Conservation (phyloP, 2,113 vertebrate genomes). For the Corythoichthys haematopterus region DNA sequence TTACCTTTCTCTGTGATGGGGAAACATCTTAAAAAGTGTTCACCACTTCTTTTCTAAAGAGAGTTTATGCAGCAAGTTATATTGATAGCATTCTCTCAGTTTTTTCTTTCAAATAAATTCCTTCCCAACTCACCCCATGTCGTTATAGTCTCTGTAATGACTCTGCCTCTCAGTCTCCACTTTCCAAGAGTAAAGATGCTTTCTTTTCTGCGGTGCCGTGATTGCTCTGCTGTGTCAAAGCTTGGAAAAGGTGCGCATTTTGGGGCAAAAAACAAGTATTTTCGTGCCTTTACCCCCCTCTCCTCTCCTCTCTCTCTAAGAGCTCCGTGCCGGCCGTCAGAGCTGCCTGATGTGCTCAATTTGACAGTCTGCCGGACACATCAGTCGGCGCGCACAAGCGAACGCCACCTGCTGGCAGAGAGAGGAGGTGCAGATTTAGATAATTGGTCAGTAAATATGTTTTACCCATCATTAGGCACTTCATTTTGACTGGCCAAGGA, state of each 20-base stretch:
- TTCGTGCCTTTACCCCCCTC: neutral
- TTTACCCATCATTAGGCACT: no score
- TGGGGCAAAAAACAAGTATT: no score
- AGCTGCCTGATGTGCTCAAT: neutral
- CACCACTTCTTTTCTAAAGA: slow-evolving; percentile 55
- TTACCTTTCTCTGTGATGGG: slow-evolving; percentile 78
- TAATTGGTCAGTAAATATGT: neutral
- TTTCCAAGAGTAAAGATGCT: slow-evolving; percentile 36
- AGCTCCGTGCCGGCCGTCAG: neutral
- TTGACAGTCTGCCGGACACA: slow-evolving; percentile 3
- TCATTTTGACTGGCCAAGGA: no score
- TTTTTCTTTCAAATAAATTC: neutral
- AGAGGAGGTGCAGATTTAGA: neutral
- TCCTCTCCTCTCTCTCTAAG: neutral
- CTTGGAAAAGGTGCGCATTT: slow-evolving; percentile 18
- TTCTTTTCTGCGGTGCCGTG: slow-evolving; percentile 22
- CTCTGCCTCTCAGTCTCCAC: slow-evolving; percentile 17
- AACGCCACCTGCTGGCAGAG: slow-evolving; percentile 48
- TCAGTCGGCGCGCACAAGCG: neutral
- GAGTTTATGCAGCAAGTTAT: neutral
- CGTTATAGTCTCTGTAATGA: slow-evolving; percentile 33
- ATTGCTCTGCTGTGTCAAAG: slow-evolving; percentile 26
- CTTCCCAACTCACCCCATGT: slow-evolving; percentile 66
- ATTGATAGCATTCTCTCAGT: neutral
- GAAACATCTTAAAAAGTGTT: slow-evolving; percentile 73